Conservation (phyloP, 2,113 vertebrate species). For the Tamias sibiricus region DNA sequence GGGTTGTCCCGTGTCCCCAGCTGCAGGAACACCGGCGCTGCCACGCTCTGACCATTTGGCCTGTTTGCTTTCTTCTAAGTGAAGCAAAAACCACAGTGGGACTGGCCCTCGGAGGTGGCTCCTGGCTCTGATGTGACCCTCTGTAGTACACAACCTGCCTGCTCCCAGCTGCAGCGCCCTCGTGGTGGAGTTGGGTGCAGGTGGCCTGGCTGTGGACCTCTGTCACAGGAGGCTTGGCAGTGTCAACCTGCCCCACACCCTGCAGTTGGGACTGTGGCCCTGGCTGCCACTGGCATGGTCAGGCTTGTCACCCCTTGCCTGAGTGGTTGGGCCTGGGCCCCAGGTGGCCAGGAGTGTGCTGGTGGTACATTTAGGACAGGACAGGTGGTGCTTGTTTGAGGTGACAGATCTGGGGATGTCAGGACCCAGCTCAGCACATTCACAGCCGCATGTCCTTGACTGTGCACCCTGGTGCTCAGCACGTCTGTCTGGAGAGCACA, state of each 20-base stretch:
- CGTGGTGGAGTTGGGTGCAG: background rate
- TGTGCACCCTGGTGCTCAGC: background rate
- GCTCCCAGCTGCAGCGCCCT: background rate
- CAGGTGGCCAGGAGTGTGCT: background rate
- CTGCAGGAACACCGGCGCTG: too few species aligned
- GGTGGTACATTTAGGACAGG: background rate
- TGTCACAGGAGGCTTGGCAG: background rate
- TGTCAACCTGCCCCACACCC: background rate
- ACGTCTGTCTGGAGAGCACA: background rate
- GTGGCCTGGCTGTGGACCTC: background rate
- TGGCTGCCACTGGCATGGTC: accelerated
- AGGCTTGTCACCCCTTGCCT: background rate
- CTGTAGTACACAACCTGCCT: too few species aligned
- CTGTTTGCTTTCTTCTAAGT: background rate
- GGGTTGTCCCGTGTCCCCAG: background rate
- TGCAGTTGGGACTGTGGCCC: background rate
- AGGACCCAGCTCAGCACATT: background rate
- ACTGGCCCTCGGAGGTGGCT: background rate
- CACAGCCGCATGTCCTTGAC: background rate
- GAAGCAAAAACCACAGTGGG: background rate
- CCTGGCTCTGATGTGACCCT: background rate
- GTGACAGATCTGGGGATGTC: background rate
- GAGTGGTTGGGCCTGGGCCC: background rate
- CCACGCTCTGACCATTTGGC: too few species aligned
- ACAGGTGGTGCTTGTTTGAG: background rate